Evolutionary conservation across 2,888 invertebrate species (phyloP), one percentile per base, ranked within the genome.

Genomic region (Penaeus monodon): DNA sequence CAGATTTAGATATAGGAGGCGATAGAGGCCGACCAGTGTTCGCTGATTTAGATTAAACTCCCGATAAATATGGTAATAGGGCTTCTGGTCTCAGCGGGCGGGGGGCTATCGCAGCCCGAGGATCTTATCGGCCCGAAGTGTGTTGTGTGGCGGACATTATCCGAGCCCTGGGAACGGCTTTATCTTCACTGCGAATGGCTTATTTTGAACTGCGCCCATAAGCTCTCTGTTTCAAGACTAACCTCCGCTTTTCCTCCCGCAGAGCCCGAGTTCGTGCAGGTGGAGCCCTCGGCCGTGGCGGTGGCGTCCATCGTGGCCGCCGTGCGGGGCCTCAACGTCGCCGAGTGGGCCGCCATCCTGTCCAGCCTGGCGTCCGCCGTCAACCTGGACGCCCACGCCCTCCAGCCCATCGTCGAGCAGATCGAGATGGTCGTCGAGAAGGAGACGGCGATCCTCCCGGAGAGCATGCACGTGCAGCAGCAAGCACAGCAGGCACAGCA

Each of bases 271-370:
- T 88, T 88, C 77, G 76, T 88, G 33, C 70, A 76, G 38, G 76
- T 88, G 65, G 84, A 84, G 65, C 88, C 88, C 29, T 84, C 88
- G 29, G 88, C 88, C n/a, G 74, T 88, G 49, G 88, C 88, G 49
- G 88, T 88, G 76, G 88, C 84, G n/a, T 44, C 84, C 76, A 81
- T 88, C 49, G 77, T 74, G 20, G 84, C 88, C 38, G 88, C 88
- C 33, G 88, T 88, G n/a, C 80, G 84, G 20, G 84, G 84, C 24
- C 74, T 84, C 33, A 64, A 80, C 38, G 17, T 84, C 49, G n/a
- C 66, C 22, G 68, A 84, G 70, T 85, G 88, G 76, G 64, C 70
- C 38, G 68, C 65, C 29, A 81, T 76, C 33, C 84, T 88, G 27
- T 22, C 77, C 65, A 84, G 74, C 66, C 74, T 88, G 20, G 74